phyloP scores from a whole-genome alignment of 2,113 vertebrate species.

The Oostethus manadensis region DNA sequence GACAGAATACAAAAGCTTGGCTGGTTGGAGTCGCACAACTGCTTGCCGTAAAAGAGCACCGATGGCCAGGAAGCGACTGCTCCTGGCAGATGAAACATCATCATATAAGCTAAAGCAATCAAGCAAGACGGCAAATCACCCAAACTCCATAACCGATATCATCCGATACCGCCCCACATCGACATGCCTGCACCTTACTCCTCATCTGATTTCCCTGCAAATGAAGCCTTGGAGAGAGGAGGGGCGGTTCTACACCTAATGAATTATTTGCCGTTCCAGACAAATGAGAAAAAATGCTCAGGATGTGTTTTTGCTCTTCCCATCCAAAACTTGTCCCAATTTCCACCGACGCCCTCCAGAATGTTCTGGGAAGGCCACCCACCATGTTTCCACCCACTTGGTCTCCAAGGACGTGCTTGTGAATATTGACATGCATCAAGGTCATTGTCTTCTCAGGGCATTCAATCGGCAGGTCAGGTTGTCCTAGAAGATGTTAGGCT shows the following conservation, averaged over 20 bases:
- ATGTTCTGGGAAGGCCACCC: no score
- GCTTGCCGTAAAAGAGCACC: constrained; percentile 57
- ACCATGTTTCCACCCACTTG: no score
- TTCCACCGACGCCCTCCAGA: no score
- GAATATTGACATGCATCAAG: no score
- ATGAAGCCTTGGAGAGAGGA: constrained; percentile 43
- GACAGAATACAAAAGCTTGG: constrained; percentile 37
- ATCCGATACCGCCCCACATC: constrained; percentile 1
- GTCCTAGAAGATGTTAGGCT: no score
- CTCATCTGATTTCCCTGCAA: constrained; percentile 41
- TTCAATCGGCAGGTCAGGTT: no score
- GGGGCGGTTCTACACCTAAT: constrained; percentile 49
- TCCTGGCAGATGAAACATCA: not conserved
- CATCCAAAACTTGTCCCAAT: constrained; percentile 13
- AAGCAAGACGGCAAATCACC: no score
- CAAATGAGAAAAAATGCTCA: constrained; percentile 35
- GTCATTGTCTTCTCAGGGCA: no score
- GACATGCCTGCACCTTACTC: constrained; percentile 24
- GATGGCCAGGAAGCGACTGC: no score
- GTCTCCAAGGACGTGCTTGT: no score
- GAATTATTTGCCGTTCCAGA: constrained; percentile 56
- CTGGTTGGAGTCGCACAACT: constrained; percentile 37
- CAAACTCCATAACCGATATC: not conserved
- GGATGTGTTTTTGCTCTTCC: not conserved
- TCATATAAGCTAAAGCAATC: no score